Evolutionary conservation across 2,888 invertebrate species (phyloP).

Genomic region (Sinopyrophorus schimmeli): DNA sequence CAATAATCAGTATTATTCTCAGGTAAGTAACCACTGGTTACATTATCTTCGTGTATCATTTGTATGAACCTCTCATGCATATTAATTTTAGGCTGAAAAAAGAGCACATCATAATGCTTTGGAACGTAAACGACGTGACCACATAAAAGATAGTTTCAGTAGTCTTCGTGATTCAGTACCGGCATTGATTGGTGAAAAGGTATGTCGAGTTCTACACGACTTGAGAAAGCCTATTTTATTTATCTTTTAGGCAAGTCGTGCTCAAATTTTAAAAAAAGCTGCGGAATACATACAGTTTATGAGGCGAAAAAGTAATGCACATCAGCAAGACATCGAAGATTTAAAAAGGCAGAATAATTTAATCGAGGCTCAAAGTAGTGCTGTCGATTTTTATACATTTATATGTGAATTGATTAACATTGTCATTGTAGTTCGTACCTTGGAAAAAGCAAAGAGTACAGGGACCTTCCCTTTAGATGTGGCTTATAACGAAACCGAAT

Average conservation of each 20-base stretch:
- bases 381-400: no score
- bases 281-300: constrained; percentile 97
- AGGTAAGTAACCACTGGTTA: no score
- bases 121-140: constrained; percentile 95
- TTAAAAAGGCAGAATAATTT: constrained; percentile 86
- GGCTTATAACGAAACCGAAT: constrained; percentile 60
- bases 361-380: constrained; percentile 90
- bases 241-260: constrained; percentile 78
- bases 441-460: constrained; percentile 80
- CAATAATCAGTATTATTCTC: constrained; percentile 74
- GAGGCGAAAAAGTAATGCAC: constrained; percentile 89
- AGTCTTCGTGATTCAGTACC: constrained; percentile 94
- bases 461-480: constrained; percentile 68
- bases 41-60: no score
- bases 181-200: constrained; percentile 94
- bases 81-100: constrained; percentile 93
- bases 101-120: constrained; percentile 98
- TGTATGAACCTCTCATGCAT: neutral
- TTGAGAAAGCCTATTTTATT: no score
- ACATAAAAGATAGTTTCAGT: constrained; percentile 98
- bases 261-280: constrained; percentile 96
- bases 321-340: constrained; percentile 95
- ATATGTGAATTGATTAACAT: no score
- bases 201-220: constrained; percentile 53
- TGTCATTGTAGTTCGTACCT: constrained; percentile 71